phyloP scores from a whole-genome alignment of 2,888 invertebrate genomes.

The Byasa hedistus region DNA sequence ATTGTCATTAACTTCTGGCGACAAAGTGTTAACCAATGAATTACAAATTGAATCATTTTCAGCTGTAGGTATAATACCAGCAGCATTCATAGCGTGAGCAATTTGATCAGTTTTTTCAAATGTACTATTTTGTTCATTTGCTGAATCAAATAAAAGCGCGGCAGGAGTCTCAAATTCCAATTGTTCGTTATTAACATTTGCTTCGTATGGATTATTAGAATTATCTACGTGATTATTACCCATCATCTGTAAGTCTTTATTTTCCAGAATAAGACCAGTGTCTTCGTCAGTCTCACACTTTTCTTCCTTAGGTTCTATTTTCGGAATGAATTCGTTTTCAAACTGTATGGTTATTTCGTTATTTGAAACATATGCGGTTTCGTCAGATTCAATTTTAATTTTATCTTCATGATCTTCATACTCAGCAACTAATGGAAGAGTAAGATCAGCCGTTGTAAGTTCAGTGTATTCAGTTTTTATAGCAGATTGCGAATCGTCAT shows the following conservation, averaged over 20 bases:
- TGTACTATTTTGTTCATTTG: constrained; percentile 43
- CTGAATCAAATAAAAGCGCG: constrained; percentile 34
- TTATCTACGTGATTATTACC: constrained; percentile 41
- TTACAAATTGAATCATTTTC: constrained; percentile 53
- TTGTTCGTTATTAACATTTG: constrained; percentile 34
- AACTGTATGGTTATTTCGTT: constrained; percentile 47
- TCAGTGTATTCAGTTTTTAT: constrained; percentile 73
- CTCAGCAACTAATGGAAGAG: constrained; percentile 58
- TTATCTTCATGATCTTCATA: constrained; percentile 55
- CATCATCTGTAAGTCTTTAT: constrained; percentile 41
- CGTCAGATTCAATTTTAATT: constrained; percentile 44
- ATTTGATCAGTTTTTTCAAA: constrained; percentile 66
- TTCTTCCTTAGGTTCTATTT: constrained; percentile 59
- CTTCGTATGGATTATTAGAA: constrained; percentile 43
- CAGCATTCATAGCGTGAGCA: constrained; percentile 72
- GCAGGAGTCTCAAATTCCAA: constrained; percentile 33
- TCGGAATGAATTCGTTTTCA: constrained; percentile 54
- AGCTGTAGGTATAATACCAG: constrained; percentile 60
- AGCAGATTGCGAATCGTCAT: constrained; percentile 57
- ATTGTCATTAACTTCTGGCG: constrained; percentile 71
- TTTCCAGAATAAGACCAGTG: constrained; percentile 42
- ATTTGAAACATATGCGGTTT: constrained; percentile 40
- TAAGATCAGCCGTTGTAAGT: constrained; percentile 68
- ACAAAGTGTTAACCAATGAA: constrained; percentile 75
- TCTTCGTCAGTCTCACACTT: constrained; percentile 50